Evolutionary conservation across 2,888 invertebrate genomes (phyloP), one percentile per base, ranked within the genome.

Genomic region (Branchellion lobata): DNA sequence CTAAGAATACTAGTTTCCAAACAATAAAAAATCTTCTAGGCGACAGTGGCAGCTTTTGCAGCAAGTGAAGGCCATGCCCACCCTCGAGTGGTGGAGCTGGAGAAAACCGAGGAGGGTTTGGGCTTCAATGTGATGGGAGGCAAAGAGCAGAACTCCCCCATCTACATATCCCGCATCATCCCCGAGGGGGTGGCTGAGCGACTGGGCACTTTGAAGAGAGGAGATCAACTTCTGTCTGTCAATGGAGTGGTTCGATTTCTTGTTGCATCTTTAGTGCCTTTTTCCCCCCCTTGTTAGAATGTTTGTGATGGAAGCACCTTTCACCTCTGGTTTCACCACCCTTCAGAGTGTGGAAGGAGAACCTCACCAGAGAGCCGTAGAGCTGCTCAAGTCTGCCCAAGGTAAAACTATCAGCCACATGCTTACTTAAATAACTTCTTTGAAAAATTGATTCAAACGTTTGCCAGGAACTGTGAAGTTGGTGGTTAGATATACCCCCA

Each of bases 61-160:
- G 98, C 98, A 0, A 96, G 96, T 84, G 98, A 99, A 89, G 98
- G 99, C 0, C 97, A 99, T 86, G 96, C 99, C 65, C 99, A 99
- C 89, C 99, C 99, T 1, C 89, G 99, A 83, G 96, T 99, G 0
- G 95, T 99, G 0, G 98, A 99, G 88, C 90, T 99, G 29, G 98
- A 98, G 3, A 99, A 99, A 90, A 99, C 98, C 0, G 98, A 99
- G 85, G 99, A 99, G 90, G 97, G 97, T 78, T 90, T 99, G 61
- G 99, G 99, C 0, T 99, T 99, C 87, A 99, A 99, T 89, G 98
- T 99, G 0, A 99, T 99, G 98, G 98, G 98, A 51, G 98, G 98
- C 34, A 95, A 96, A 85, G 98, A 99, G 87, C 98, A 99, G 88
- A 99, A 97, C 88, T 98, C 98, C 0, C 99, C 99, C 0, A 99